Conservation (phyloP, 2,113 vertebrate genomes). For the Atractosteus spatula region DNA sequence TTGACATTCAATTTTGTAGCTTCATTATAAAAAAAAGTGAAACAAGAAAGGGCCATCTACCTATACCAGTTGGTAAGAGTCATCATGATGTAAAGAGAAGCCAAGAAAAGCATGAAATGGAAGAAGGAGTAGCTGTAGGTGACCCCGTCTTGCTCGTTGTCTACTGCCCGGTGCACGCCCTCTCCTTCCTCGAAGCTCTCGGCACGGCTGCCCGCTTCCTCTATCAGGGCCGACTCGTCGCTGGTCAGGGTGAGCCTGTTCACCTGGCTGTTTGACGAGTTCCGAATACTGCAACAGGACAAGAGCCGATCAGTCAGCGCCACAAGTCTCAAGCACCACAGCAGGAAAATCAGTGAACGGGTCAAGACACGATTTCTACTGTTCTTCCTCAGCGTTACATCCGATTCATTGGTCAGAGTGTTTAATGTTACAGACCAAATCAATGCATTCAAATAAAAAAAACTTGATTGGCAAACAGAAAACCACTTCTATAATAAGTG, state of each 20-base stretch:
- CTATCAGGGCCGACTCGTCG: conserved; percentile 91
- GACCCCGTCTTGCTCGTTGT: conserved; percentile 92
- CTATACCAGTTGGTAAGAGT: conserved; percentile 99
- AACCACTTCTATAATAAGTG: too few species aligned
- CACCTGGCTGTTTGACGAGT: conserved; percentile 90
- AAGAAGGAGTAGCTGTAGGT: conserved; percentile 98
- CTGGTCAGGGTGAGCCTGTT: conserved; percentile 93
- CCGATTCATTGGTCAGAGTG: too few species aligned
- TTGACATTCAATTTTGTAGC: too few species aligned
- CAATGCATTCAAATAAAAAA: too few species aligned
- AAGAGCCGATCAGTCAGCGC: neutral
- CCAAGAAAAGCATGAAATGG: conserved; percentile 98
- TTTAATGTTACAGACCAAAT: too few species aligned
- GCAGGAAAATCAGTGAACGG: neutral
- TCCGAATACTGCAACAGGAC: conserved; percentile 76
- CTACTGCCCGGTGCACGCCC: conserved; percentile 72
- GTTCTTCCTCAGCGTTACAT: too few species aligned
- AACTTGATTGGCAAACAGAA: too few species aligned
- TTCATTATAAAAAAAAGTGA: too few species aligned
- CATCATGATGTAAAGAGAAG: conserved; percentile 98
- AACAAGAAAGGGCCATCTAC: conserved; percentile 50
- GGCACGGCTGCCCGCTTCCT: conserved; percentile 75
- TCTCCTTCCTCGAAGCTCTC: conserved; percentile 78
- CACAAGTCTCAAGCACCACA: neutral
- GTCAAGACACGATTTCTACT: too few species aligned